Conservation (phyloP, 2,888 invertebrate species). For the Limnephilus rhombicus region DNA sequence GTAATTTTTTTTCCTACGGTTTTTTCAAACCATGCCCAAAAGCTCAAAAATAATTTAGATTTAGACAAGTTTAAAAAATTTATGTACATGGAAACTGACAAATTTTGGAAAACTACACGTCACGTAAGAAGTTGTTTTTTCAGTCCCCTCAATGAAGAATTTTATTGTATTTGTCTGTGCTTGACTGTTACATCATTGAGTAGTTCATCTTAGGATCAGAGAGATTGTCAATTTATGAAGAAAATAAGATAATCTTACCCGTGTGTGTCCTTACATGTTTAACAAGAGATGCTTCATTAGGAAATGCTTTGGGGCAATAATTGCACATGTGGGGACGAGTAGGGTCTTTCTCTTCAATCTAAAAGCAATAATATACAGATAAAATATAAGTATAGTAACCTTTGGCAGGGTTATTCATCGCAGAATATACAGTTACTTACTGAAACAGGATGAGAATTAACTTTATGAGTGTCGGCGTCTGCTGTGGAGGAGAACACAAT, state of each 20-base stretch:
- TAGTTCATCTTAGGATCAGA: no score
- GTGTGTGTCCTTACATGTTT: conserved; percentile 53
- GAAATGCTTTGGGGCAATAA: conserved; percentile 45
- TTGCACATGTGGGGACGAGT: conserved; percentile 15
- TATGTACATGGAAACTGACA: no score
- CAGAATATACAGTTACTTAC: conserved; percentile 5
- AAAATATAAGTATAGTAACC: neutral
- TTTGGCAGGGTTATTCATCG: neutral
- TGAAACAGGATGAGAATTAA: neutral
- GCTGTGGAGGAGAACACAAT: conserved; percentile 5
- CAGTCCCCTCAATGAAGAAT: no score
- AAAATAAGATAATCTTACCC: conserved; percentile 38
- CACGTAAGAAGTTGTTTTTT: no score
- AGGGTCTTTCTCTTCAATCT: conserved; percentile 28
- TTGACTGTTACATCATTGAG: no score
- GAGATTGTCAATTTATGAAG: neutral
- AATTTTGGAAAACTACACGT: no score
- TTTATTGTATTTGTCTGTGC: no score
- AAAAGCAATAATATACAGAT: neutral
- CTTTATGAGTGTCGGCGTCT: conserved; percentile 24
- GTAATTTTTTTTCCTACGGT: no score
- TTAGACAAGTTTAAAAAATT: no score
- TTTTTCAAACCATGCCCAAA: no score
- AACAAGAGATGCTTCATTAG: conserved; percentile 35
- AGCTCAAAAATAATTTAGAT: no score